These are phyloP conservation scores for Leptoteleia sp. DNA, from an alignment of 1,140 invertebrate species.

Conservation along the genomic window DNA sequence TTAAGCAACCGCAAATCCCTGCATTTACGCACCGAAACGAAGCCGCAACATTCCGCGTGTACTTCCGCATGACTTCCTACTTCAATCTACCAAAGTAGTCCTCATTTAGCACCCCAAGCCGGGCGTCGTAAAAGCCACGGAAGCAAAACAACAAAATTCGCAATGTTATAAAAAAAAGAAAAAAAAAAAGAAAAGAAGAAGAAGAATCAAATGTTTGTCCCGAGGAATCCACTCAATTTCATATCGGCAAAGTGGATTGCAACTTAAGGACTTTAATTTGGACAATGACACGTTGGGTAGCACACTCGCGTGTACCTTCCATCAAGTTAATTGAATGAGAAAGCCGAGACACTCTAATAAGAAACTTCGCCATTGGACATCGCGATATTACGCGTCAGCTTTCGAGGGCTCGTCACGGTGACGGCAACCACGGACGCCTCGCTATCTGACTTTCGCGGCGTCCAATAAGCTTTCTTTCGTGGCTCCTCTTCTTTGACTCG, in stretches of 20 bases:
- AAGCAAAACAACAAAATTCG: no score
- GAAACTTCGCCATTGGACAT: slow-evolving; percentile 47
- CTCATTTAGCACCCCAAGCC: background rate
- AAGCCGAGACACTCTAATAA: slow-evolving; percentile 46
- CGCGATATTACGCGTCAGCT: slow-evolving; percentile 59
- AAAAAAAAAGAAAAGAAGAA: no score
- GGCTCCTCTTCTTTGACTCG: slow-evolving; percentile 36
- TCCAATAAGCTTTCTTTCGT: slow-evolving; percentile 60
- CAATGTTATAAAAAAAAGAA: no score
- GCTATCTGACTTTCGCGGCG: slow-evolving; percentile 51
- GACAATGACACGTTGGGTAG: slow-evolving; percentile 16
- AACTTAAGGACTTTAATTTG: slow-evolving; percentile 21
- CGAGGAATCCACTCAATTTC: no score
- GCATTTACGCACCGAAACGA: background rate
- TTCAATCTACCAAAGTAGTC: slow-evolving; percentile 30
- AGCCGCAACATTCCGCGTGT: background rate
- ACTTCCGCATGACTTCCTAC: slow-evolving; percentile 29
- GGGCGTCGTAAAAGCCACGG: background rate
- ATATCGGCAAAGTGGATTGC: no score
- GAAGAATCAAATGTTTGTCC: no score
- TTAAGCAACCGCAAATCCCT: no score
- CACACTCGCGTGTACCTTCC: slow-evolving; percentile 21
- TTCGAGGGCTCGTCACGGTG: slow-evolving; percentile 39
- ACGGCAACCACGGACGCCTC: slow-evolving; percentile 35
- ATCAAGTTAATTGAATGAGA: slow-evolving; percentile 54